Base-by-base conservation (phyloP, 2,888 invertebrate species). In the Epinotia brunnichana region DNA sequence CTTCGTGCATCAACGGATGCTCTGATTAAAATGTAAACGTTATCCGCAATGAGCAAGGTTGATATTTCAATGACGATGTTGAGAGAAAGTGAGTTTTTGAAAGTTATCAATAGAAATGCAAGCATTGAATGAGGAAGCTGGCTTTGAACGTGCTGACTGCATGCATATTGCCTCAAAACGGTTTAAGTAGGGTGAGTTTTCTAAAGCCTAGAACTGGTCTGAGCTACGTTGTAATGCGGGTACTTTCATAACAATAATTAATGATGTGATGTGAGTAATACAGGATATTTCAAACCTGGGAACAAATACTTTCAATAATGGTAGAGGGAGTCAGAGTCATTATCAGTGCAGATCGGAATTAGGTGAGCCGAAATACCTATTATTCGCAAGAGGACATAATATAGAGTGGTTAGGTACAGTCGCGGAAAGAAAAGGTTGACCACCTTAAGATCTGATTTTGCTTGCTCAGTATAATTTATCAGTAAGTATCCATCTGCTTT, bases 131-230 rank as follows among this genome's bases (percentile, higher is more conserved):
- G 17, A 39, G 41, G 62, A 57, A 48, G 67, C 61, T 68, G 56
- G 21, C 67, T 73, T 63, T 59, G 56, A 68, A 69, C 41, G 17
- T 73, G 63, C 41, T 69, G 68, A 69, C 63, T 69, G 63, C 56
- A 62, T 68, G 62, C 35, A 7, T 35, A 35, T 35, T 35, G 35
- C 62, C 57, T 73, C 57, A 59, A 63, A 63, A 56, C 19, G 35
- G 19, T 35, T 59, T 67, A 48, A 61, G 44, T 67, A 29, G 62
- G 60, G 35, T 68, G 59, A 35, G 59, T 44, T 35, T 24, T 35
- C 7, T 29, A 39, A 13, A 60, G 39, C 39, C 39, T 19, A n/a
- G 61, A n/a, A 5, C 44, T 15, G 39, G 39, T 10, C 51, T 1
- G 5, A 35, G 63, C 35, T 10, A 19, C 15, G 17, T 44, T 19